A percentile compares a stretch with the other conserved stretches of the same genome.
Evolutionary conservation across 2,888 invertebrate genomes (phyloP).

Genomic region (Linnaemya vulpina): DNA sequence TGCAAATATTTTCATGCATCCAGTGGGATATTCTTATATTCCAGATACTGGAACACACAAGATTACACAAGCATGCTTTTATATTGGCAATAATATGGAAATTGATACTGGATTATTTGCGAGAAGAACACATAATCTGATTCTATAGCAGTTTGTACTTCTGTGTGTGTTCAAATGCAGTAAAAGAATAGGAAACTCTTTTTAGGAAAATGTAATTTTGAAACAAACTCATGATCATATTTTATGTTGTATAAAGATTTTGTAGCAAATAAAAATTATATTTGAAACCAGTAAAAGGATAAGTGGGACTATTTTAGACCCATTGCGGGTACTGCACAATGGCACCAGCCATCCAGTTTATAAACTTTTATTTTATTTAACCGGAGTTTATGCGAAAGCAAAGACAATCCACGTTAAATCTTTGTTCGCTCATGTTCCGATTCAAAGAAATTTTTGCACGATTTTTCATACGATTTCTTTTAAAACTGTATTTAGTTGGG

Average conservation of each 20-base stretch:
- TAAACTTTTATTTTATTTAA: too few species aligned
- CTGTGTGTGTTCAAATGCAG: not conserved
- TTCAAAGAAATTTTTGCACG: too few species aligned
- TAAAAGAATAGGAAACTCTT: constrained; percentile 27
- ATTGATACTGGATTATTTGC: not conserved
- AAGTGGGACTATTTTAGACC: not conserved
- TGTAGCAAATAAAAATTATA: not conserved
- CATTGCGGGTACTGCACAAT: not conserved
- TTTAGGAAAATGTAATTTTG: constrained; percentile 34
- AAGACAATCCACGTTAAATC: too few species aligned
- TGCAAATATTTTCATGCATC: not conserved
- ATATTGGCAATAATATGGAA: not conserved
- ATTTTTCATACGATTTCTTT: too few species aligned
- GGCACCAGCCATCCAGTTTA: too few species aligned
- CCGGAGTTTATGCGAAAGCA: too few species aligned
- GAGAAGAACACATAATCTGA: too few species aligned
- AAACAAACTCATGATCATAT: not conserved
- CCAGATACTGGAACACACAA: not conserved
- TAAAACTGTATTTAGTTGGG: too few species aligned
- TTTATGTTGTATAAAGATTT: not conserved
- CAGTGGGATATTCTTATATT: not conserved
- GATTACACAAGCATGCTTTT: not conserved
- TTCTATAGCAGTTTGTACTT: not conserved
- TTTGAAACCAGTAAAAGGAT: not conserved
- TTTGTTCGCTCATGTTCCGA: too few species aligned